A percentile compares a stretch with the other conserved stretches of the same genome.
These are phyloP conservation scores for Liolophura sinensis DNA, from an alignment of 1,140 invertebrate species.

Conservation along the genomic window DNA sequence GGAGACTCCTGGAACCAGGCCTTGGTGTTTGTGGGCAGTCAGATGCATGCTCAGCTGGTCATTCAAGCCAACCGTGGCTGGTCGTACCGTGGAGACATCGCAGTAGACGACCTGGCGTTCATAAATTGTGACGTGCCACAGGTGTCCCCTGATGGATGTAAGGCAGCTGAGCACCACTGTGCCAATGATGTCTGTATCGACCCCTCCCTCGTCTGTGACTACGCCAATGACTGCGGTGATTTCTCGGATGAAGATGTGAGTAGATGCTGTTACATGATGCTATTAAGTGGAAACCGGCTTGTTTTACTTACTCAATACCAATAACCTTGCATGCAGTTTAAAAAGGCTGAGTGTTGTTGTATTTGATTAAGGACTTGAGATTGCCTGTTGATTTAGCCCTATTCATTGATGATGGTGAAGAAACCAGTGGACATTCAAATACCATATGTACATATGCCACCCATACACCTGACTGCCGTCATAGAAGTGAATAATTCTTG, in stretches of 20 bases:
- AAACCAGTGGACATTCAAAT: too few relatives aligned
- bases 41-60: constrained; percentile 12
- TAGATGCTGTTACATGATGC: background rate
- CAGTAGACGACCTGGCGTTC: constrained; percentile 42
- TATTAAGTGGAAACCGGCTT: too few relatives aligned
- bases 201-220: constrained; percentile 31
- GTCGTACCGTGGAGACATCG: constrained; percentile 30
- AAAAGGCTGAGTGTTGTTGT: too few relatives aligned
- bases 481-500: too few relatives aligned
- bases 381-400: too few relatives aligned
- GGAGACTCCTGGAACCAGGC: constrained; percentile 30
- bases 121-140: constrained; percentile 30
- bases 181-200: constrained; percentile 33
- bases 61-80: constrained; percentile 30
- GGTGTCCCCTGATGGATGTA: constrained; percentile 13
- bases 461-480: too few relatives aligned
- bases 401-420: too few relatives aligned
- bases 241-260: constrained; percentile 33
- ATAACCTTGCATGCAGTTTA: too few relatives aligned
- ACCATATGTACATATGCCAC: too few relatives aligned
- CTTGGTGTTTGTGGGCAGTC: constrained; percentile 32
- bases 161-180: constrained; percentile 22
- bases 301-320: too few relatives aligned
- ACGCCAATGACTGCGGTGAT: constrained; percentile 38
- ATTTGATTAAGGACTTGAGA: too few relatives aligned